Base-by-base conservation (phyloP, 2,113 vertebrate species). In the Lepus timidus region DNA sequence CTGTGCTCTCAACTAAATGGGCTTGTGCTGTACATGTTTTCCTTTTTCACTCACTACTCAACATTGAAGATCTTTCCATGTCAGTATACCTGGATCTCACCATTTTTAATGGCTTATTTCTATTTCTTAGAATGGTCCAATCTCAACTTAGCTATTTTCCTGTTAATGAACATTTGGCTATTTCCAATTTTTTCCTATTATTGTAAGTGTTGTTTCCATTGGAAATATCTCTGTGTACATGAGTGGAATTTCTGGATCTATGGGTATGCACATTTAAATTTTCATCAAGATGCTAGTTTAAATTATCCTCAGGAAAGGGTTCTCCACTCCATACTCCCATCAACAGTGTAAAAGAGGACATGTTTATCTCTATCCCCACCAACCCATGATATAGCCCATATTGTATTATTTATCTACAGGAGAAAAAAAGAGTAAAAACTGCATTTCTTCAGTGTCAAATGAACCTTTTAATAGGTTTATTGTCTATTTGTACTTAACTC, bases 361-460 rank as follows among this genome's bases (percentile, higher is more conserved):
- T 73, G 29, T 51, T 85, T 51, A 27, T 85, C 36, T n/a, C 39
- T 17, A 11, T 68, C 16, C 6, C 78, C 29, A 39, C 64, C 52
- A 90, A 22, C 16, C 29, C 39, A 23, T 20, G 5, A 2, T 55
- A 8, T 55, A 19, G 33, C 33, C 19, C 20, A 5, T 0, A 0
- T 58, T 89, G 71, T 39, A 9, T 29, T 90, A 61, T 84, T 39
- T 83, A 23, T 25, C 27, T 51, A 2, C 14, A 58, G 29, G 55
- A 87, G 13, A 9, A 82, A 71, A 52, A 70, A 81, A 90, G 62
- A 82, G 62, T 61, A 29, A 83, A 80, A 80, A 67, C 85, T 68
- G 16, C n/a, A 52, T 85, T 73, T 73, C 88, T 76, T 84, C 44
- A 33, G 8, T 76, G 51, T 87, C 31, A 13, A 55, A 6, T 68